Conservation (phyloP, 2,113 vertebrate genomes). For the Anolis carolinensis region DNA sequence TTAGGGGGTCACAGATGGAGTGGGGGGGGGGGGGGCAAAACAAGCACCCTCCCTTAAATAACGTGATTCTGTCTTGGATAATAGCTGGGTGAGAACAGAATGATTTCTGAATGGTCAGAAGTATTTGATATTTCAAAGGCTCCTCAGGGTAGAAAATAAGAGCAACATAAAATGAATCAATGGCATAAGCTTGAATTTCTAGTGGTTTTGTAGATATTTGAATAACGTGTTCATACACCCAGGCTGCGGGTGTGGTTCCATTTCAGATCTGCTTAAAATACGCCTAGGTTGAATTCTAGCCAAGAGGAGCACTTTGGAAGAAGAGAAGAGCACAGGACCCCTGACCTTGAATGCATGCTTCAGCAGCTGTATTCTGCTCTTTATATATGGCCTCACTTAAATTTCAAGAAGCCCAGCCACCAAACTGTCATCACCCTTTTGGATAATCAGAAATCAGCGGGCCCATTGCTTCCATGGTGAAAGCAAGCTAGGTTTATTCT, state of each 20-base stretch:
- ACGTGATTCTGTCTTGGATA: not conserved
- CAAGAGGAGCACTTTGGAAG: not conserved
- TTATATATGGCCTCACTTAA: not conserved
- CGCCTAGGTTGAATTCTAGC: rapidly evolving
- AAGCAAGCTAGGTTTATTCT: not conserved
- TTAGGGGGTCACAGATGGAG: not conserved
- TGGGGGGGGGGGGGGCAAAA: not conserved
- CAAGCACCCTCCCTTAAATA: not conserved
- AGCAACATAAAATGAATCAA: not conserved
- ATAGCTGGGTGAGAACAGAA: not conserved
- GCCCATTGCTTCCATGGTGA: not conserved
- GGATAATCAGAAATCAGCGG: not conserved
- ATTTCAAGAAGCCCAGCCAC: not conserved
- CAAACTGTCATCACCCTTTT: slow-evolving; percentile 10
- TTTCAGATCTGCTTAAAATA: not conserved
- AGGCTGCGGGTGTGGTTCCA: not conserved
- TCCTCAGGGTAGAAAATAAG: not conserved
- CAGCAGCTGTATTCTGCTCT: not conserved
- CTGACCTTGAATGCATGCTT: not conserved
- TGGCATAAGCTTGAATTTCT: not conserved
- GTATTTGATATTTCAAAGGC: not conserved
- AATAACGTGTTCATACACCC: not conserved
- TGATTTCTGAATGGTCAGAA: not conserved
- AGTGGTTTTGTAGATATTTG: not conserved
- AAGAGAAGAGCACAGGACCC: no score